These are phyloP conservation scores for Rattus rattus DNA, from an alignment of 2,113 vertebrate genomes.

Conservation along the genomic window DNA sequence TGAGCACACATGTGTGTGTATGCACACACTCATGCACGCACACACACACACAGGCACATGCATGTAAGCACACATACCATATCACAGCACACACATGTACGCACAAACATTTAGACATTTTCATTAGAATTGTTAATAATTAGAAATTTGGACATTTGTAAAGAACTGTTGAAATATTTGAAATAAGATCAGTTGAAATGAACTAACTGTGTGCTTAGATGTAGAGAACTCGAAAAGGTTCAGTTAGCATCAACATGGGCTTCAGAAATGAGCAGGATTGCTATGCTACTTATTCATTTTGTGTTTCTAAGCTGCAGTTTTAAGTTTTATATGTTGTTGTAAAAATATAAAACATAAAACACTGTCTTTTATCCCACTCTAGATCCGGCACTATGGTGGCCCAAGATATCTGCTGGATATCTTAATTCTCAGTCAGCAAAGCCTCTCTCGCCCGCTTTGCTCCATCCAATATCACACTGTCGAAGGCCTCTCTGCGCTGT, in stretches of 20 bases:
- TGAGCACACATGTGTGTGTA: no score
- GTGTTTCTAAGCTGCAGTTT: not conserved
- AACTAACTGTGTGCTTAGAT: not conserved
- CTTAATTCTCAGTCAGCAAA: no score
- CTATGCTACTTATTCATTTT: not conserved
- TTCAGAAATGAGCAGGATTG: slow-evolving; percentile 44
- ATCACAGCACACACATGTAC: no score
- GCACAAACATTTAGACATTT: not conserved
- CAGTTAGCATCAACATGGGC: not conserved
- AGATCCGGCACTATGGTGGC: no score
- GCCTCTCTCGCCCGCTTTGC: no score
- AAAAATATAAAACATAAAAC: no score
- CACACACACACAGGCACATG: not conserved
- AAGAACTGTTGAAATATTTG: not conserved
- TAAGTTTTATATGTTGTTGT: not conserved
- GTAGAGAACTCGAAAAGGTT: not conserved
- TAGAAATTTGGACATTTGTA: not conserved
- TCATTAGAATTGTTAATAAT: slow-evolving; percentile 18
- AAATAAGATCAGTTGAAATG: slow-evolving; percentile 19
- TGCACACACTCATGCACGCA: no score
- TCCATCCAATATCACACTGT: no score
- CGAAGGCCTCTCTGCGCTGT: no score
- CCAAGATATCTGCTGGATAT: no score
- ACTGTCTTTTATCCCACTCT: no score
- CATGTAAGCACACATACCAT: no score